phyloP scores from a whole-genome alignment of 1,140 invertebrate genomes.

The Nixonia krombeini region DNA sequence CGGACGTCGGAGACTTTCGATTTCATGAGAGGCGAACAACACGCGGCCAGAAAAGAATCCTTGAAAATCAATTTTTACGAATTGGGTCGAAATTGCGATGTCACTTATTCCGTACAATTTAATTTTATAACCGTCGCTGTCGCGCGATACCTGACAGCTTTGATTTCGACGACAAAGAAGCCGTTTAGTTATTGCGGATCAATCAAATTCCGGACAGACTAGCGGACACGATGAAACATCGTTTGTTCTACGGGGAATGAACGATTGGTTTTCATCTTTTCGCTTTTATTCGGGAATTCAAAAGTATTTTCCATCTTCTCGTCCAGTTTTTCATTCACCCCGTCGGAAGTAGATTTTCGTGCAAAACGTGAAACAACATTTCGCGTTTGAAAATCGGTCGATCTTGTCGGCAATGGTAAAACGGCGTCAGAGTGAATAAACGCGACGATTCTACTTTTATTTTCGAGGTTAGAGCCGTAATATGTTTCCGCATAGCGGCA shows the following conservation, averaged over 20 bases:
- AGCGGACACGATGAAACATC: not conserved
- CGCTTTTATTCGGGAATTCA: not conserved
- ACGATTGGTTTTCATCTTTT: not conserved
- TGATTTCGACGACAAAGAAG: not conserved
- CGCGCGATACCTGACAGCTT: too few relatives aligned
- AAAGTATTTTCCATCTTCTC: too few relatives aligned
- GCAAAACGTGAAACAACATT: not conserved
- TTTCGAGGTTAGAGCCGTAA: not conserved
- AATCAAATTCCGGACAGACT: not conserved
- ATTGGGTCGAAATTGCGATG: not conserved
- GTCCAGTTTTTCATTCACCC: too few relatives aligned
- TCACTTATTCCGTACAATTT: slow-evolving; percentile 4
- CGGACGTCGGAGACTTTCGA: not conserved
- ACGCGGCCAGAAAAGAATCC: not conserved
- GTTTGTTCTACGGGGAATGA: not conserved
- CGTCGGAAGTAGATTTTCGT: too few relatives aligned
- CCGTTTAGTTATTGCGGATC: not conserved
- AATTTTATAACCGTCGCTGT: too few relatives aligned
- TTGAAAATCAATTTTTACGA: slow-evolving; percentile 3
- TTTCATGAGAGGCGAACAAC: slow-evolving; percentile 8
- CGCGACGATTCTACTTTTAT: not conserved
- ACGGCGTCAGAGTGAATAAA: not conserved
- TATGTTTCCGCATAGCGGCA: not conserved
- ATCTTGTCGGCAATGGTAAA: not conserved
- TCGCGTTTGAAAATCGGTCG: not conserved